phyloP scores from a whole-genome alignment of 2,888 invertebrate species.

The Rhogogaster chlorosoma region DNA sequence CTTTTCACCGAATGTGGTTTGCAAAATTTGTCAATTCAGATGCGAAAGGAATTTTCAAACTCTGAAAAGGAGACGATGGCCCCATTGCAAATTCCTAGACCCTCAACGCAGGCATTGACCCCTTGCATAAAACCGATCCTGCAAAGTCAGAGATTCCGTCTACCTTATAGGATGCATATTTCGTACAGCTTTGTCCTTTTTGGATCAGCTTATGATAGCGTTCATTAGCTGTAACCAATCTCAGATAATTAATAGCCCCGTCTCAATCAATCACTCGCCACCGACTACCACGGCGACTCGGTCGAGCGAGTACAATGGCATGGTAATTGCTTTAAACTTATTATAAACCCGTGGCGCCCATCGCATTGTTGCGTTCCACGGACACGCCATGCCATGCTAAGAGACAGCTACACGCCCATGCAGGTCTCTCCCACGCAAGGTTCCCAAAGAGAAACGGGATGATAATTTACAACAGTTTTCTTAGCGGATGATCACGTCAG shows the following conservation, averaged over 20 bases:
- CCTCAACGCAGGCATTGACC: not conserved
- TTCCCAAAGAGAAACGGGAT: constrained; percentile 59
- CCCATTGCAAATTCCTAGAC: not conserved
- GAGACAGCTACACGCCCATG: constrained; percentile 48
- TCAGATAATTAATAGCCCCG: constrained; percentile 71
- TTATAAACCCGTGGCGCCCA: constrained; percentile 58
- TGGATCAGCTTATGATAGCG: constrained; percentile 56
- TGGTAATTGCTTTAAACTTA: constrained; percentile 68
- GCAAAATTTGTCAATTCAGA: not conserved
- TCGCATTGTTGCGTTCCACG: constrained; percentile 57
- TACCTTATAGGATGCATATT: constrained; percentile 8
- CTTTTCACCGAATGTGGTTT: not conserved
- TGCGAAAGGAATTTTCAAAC: not conserved
- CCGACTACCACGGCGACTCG: constrained; percentile 52
- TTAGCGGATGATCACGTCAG: constrained; percentile 20
- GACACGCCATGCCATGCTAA: constrained; percentile 29
- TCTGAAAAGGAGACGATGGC: not conserved
- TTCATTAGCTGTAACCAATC: constrained; percentile 67
- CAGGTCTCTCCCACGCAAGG: constrained; percentile 62
- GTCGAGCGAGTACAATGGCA: constrained; percentile 60
- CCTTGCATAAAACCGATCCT: not conserved
- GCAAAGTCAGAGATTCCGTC: not conserved
- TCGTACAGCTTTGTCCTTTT: constrained; percentile 12
- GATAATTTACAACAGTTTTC: constrained; percentile 52
- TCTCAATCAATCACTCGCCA: constrained; percentile 64